Evolutionary conservation across 2,888 invertebrate genomes (phyloP).

Genomic region (Eupithecia centaureata): DNA sequence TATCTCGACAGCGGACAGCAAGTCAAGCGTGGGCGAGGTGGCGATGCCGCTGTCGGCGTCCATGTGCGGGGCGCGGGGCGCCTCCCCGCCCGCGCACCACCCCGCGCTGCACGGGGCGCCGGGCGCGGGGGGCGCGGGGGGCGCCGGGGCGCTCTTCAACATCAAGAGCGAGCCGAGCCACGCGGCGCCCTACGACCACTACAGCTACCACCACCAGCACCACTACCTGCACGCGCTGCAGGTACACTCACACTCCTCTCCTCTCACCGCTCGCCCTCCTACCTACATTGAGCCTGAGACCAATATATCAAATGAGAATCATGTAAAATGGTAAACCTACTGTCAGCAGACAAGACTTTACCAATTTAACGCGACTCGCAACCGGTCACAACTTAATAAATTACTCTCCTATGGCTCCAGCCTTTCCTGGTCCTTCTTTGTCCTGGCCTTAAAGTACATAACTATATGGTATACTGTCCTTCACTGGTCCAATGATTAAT

Average conservation of each 20-base stretch:
- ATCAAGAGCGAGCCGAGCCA: constrained; percentile 78
- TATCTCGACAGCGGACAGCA: constrained; percentile 62
- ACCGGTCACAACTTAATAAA: no score
- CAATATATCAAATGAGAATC: no score
- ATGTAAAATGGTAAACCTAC: no score
- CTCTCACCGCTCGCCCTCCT: background rate
- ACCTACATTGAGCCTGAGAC: no score
- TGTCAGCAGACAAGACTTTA: no score
- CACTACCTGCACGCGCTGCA: constrained; percentile 84
- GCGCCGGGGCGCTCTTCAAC: constrained; percentile 66
- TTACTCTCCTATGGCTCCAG: no score
- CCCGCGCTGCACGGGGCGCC: constrained; percentile 61
- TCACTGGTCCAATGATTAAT: no score
- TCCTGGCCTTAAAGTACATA: no score
- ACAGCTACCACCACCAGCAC: constrained; percentile 77
- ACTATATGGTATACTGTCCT: no score
- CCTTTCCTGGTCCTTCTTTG: no score
- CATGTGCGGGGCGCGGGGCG: constrained; percentile 57
- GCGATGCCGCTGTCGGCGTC: constrained; percentile 70
- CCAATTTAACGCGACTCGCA: no score
- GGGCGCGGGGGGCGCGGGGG: constrained; percentile 53
- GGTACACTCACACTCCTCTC: constrained; percentile 25
- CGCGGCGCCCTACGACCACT: constrained; percentile 61
- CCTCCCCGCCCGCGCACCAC: constrained; percentile 67
- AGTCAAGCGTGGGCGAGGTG: constrained; percentile 77